phyloP scores from a whole-genome alignment of 2,888 invertebrate species.

The Gastracanthus pulcherrimus region DNA sequence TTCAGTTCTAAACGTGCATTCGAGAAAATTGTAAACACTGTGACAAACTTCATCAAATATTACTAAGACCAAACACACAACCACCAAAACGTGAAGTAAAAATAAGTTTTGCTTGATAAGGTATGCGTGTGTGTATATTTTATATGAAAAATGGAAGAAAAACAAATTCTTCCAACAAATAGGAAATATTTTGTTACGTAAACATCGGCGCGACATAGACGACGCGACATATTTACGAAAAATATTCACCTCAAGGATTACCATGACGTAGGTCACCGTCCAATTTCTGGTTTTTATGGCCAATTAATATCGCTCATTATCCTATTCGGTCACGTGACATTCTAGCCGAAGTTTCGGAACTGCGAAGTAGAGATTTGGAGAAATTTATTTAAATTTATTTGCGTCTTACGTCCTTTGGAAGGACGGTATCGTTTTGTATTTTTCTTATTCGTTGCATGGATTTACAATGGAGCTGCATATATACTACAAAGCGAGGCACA shows the following conservation, averaged over 20 bases:
- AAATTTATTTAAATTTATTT: conserved; percentile 4
- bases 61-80: no score
- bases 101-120: no score
- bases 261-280: conserved; percentile 55
- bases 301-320: conserved; percentile 27
- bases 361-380: no score
- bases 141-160: conserved; percentile 2
- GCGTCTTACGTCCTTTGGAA: conserved; percentile 27
- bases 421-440: conserved; percentile 4
- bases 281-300: conserved; percentile 30
- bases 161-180: background rate
- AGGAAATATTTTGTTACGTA: background rate
- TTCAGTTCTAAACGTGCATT: conserved; percentile 9
- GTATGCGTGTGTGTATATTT: background rate
- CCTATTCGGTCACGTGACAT: background rate
- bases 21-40: conserved; percentile 2
- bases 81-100: no score
- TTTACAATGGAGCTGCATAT: background rate
- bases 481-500: background rate
- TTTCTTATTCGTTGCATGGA: background rate
- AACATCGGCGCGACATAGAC: conserved; percentile 24
- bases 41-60: background rate
- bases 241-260: conserved; percentile 52
- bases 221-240: conserved; percentile 41
- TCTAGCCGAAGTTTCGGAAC: background rate